Evolutionary conservation across 2,113 vertebrate genomes (phyloP).

Genomic region (Lepidiolamprologus cunningtoni): DNA sequence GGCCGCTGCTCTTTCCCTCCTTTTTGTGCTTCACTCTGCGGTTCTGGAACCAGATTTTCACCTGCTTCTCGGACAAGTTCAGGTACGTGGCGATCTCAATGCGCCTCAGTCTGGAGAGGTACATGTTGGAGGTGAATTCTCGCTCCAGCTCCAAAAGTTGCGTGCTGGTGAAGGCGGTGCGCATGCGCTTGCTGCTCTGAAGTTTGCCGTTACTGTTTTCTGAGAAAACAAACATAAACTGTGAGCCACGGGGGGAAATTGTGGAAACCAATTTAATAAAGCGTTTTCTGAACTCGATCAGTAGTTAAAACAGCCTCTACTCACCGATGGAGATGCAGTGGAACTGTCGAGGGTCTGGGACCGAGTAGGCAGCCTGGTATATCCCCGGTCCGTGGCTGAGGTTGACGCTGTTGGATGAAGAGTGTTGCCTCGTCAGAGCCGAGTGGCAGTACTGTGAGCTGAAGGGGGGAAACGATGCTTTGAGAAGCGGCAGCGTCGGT

Average conservation of each 20-base stretch:
- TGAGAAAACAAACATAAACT: conserved; percentile 31
- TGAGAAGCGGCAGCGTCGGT: conserved; percentile 86
- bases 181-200: conserved; percentile 97
- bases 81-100: conserved; percentile 99
- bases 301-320: conserved; percentile 2
- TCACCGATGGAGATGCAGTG: conserved; percentile 98
- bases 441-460: conserved; percentile 90
- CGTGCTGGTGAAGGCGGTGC: conserved; percentile 98
- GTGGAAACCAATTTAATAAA: background rate
- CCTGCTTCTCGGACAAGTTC: conserved; percentile 98
- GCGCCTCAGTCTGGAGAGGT: conserved; percentile 93
- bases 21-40: conserved; percentile 98
- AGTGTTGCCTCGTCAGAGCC: conserved; percentile 83
- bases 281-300: rapidly evolving
- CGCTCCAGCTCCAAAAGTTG: conserved; percentile 96
- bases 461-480: conserved; percentile 90
- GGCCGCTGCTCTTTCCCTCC: conserved; percentile 87
- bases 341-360: conserved; percentile 93
- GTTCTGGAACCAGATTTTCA: conserved; percentile 99
- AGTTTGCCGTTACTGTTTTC: conserved; percentile 86
- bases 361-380: conserved; percentile 88
- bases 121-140: conserved; percentile 98
- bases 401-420: conserved; percentile 76
- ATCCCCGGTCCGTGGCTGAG: conserved; percentile 83
- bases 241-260: background rate